A percentile compares a stretch with the other conserved stretches of the same genome.
These are phyloP conservation scores for Hypolimnas misippus DNA, from an alignment of 2,888 invertebrate species.

Conservation along the genomic window DNA sequence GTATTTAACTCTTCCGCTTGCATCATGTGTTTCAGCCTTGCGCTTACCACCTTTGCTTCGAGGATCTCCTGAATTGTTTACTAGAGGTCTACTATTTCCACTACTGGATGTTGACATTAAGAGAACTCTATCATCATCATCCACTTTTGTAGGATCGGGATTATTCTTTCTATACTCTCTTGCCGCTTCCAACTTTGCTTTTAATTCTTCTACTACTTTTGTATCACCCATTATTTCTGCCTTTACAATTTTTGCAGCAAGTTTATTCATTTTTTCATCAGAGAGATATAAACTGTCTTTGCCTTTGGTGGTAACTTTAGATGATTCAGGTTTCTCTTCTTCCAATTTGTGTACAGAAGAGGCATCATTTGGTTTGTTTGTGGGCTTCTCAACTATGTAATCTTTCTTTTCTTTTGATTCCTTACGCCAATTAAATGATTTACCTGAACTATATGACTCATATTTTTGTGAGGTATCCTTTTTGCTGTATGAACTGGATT, in stretches of 20 bases:
- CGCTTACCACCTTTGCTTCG: conserved; percentile 77
- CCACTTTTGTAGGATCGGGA: conserved; percentile 58
- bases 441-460: conserved; percentile 16
- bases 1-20: conserved; percentile 90
- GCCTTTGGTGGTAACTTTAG: conserved; percentile 29
- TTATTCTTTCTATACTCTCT: conserved; percentile 80
- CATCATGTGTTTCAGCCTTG: conserved; percentile 88
- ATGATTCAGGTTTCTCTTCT: conserved; percentile 34
- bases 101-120: conserved; percentile 87
- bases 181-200: conserved; percentile 89
- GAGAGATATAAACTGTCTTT: conserved; percentile 77
- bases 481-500: conserved; percentile 38
- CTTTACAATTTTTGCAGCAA: conserved; percentile 95
- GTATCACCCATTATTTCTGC: conserved; percentile 96
- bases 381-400: conserved; percentile 11
- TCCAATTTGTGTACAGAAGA: neutral
- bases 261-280: conserved; percentile 94
- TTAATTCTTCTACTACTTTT: conserved; percentile 87
- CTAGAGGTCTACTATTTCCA: conserved; percentile 88
- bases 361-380: conserved; percentile 7
- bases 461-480: conserved; percentile 18
- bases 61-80: conserved; percentile 68
- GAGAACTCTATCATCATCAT: conserved; percentile 83
- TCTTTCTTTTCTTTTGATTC: conserved; percentile 31
- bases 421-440: conserved; percentile 45